Percentiles rank a stretch among this genome's conserved stretches.
Evolutionary conservation across 2,888 invertebrate species (phyloP).

Genomic region (Apamea anceps): DNA sequence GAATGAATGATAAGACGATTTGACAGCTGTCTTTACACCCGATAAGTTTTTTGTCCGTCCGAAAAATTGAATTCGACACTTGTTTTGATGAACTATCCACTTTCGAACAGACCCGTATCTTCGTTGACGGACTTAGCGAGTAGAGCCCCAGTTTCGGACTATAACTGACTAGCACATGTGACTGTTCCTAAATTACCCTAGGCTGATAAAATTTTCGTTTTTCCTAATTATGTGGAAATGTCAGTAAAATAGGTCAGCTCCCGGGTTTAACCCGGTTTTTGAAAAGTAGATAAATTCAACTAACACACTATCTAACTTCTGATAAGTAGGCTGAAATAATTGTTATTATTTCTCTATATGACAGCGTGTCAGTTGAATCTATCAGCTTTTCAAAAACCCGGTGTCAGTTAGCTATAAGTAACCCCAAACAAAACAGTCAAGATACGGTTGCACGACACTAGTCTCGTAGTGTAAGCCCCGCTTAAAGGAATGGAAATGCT

Average conservation of each 20-base stretch:
- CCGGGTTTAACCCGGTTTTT: background rate
- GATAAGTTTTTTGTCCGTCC: background rate
- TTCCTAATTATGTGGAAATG: too few species aligned
- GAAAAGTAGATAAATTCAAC: background rate
- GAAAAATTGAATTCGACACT: too few species aligned
- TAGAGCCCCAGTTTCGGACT: background rate
- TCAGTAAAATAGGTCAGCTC: too few species aligned
- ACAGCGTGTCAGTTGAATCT: background rate
- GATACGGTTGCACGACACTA: background rate
- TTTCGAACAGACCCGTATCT: background rate
- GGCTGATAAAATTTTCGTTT: too few species aligned
- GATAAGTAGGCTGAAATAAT: background rate
- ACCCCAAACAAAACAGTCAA: background rate
- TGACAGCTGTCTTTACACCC: background rate
- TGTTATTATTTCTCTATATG: background rate
- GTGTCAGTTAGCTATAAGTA: background rate
- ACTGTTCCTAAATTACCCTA: too few species aligned
- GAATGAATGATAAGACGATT: background rate
- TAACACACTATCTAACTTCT: background rate
- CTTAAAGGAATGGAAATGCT: constrained; percentile 7
- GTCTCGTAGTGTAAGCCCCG: background rate
- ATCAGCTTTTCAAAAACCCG: background rate
- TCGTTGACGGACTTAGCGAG: background rate
- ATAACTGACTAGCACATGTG: background rate
- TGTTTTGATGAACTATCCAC: too few species aligned